Percentiles rank a stretch among this genome's conserved stretches.
These are phyloP conservation scores for Melanotaenia nigrans DNA, from an alignment of 2,797 vertebrate genomes.

Conservation along the genomic window DNA sequence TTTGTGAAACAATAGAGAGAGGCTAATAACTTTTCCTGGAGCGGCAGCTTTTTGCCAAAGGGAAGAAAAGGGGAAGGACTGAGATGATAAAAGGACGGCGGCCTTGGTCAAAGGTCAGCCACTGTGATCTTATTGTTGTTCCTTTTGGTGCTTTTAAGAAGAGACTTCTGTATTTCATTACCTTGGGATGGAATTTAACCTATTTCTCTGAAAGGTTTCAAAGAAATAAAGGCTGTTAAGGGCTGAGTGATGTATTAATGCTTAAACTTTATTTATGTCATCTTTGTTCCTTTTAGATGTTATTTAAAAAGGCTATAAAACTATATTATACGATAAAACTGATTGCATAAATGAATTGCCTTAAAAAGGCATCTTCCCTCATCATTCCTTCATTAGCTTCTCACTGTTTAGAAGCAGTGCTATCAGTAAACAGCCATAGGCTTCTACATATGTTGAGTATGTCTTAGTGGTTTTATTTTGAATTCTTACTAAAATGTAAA, in stretches of 20 bases:
- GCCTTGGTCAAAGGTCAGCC: conserved; percentile 87
- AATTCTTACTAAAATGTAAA: no score
- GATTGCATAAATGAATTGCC: background rate
- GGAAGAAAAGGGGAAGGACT: conserved; percentile 79
- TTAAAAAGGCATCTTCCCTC: background rate
- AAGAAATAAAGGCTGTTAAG: conserved; percentile 54
- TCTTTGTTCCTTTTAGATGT: conserved; percentile 3
- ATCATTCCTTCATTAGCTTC: background rate
- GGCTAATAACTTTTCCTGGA: conserved; percentile 83
- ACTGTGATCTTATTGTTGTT: conserved; percentile 87
- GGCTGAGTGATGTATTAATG: conserved; percentile 44
- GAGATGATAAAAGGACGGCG: conserved; percentile 85
- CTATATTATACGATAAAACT: background rate
- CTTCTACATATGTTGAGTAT: background rate
- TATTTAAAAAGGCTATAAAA: background rate
- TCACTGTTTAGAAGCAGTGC: background rate
- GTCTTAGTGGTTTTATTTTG: background rate
- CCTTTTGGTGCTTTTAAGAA: conserved; percentile 80
- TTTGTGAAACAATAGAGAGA: conserved; percentile 85
- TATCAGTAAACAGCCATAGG: background rate
- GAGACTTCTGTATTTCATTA: conserved; percentile 86
- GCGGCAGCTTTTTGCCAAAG: conserved; percentile 76
- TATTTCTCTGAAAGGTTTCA: conserved; percentile 66
- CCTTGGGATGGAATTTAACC: conserved; percentile 79
- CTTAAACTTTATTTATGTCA: conserved; percentile 10